A percentile compares a stretch with the other conserved stretches of the same genome.
Evolutionary conservation across 2,797 vertebrate species (phyloP).

Genomic region (Glossophaga mutica): DNA sequence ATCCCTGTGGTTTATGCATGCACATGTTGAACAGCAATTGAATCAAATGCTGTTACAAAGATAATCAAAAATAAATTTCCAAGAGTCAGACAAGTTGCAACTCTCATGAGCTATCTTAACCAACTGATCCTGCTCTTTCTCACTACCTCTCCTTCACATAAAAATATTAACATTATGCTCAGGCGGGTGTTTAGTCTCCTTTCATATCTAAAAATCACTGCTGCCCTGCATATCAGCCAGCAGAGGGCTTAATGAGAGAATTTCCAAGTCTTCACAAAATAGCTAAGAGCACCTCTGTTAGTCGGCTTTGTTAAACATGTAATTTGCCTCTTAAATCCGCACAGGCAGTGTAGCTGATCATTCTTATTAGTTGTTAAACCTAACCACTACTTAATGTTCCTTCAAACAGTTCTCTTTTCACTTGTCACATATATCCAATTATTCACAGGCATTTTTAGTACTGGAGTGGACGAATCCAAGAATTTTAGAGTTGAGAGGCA

Average conservation of each 20-base stretch:
- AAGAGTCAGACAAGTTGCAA: neutral
- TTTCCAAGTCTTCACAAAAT: slow-evolving; percentile 15
- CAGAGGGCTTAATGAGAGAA: slow-evolving; percentile 74
- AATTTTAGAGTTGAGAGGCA: slow-evolving; percentile 24
- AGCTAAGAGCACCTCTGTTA: slow-evolving; percentile 36
- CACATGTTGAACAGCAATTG: neutral
- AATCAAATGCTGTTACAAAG: slow-evolving; percentile 14
- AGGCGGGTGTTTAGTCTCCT: neutral
- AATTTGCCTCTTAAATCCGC: slow-evolving; percentile 69
- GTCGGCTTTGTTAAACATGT: slow-evolving; percentile 53
- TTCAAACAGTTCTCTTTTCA: slow-evolving; percentile 47
- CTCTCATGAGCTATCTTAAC: neutral
- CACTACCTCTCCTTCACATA: neutral
- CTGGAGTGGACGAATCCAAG: slow-evolving; percentile 27
- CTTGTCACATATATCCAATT: slow-evolving; percentile 35
- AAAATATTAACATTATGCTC: neutral
- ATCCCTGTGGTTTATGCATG: neutral
- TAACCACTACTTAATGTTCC: slow-evolving; percentile 57
- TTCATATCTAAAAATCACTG: neutral
- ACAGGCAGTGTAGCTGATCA: slow-evolving; percentile 54
- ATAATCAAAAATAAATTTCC: neutral
- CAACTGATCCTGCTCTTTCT: neutral
- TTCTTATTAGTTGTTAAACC: slow-evolving; percentile 66
- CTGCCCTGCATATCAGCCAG: slow-evolving; percentile 50
- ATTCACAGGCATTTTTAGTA: slow-evolving; percentile 30